Conservation (phyloP, 2,797 vertebrate species). For the Hyperoplus immaculatus region DNA sequence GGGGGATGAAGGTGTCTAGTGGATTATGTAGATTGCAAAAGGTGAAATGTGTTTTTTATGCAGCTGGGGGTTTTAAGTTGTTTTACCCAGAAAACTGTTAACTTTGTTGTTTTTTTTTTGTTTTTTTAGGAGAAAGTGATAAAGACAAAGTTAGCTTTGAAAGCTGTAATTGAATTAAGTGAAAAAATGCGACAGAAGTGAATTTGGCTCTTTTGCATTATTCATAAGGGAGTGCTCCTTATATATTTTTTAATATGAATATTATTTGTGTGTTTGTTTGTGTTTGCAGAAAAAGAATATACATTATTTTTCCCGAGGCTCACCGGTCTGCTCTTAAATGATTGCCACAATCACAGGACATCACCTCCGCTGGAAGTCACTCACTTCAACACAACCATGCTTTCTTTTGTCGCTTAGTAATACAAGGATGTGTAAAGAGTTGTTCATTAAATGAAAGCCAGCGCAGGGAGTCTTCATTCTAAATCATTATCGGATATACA, state of each 20-base stretch:
- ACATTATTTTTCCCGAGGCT: conserved; percentile 40
- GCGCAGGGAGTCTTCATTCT: conserved; percentile 11
- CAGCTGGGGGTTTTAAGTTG: conserved; percentile 28
- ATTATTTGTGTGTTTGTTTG: conserved; percentile 43
- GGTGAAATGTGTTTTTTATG: conserved; percentile 49
- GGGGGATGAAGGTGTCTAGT: conserved; percentile 44
- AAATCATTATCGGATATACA: conserved; percentile 24
- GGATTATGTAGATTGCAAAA: conserved; percentile 67
- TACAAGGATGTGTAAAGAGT: conserved; percentile 25
- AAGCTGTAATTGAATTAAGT: conserved; percentile 62
- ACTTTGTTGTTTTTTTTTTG: conserved; percentile 49
- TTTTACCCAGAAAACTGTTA: conserved; percentile 56
- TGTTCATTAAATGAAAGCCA: conserved; percentile 16
- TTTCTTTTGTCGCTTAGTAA: conserved; percentile 33
- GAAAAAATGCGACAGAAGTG: conserved; percentile 56
- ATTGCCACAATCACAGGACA: conserved; percentile 38
- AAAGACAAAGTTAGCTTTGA: conserved; percentile 67
- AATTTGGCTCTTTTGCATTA: conserved; percentile 74
- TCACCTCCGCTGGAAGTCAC: conserved; percentile 44
- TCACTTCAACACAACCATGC: conserved; percentile 30
- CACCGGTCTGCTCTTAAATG: conserved; percentile 48
- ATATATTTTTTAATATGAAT: conserved; percentile 15
- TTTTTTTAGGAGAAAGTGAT: conserved; percentile 55
- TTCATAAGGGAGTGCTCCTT: conserved; percentile 65
- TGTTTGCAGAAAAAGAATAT: conserved; percentile 55